Evolutionary conservation across 2,113 vertebrate species (phyloP).

Genomic region (Periophthalmodon schlosseri): DNA sequence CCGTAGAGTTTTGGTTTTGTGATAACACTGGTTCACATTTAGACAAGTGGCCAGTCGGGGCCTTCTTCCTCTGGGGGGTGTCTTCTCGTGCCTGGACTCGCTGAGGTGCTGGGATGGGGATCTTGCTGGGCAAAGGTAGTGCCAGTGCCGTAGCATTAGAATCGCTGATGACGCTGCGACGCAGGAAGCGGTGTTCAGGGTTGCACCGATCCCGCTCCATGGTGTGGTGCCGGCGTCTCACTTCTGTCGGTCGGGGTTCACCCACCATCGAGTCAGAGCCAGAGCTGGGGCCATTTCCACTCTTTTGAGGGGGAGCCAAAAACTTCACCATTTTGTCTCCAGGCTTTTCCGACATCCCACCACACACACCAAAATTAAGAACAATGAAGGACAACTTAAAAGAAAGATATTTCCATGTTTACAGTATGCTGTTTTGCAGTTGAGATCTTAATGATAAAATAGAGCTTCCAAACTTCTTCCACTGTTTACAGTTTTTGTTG

Average conservation of each 20-base stretch:
- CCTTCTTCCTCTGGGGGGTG: slow-evolving; percentile 34
- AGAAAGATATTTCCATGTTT: slow-evolving; percentile 55
- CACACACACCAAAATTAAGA: slow-evolving; percentile 63
- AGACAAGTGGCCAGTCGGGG: slow-evolving; percentile 7
- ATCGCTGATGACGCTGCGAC: slow-evolving; percentile 97
- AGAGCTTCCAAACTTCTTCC: slow-evolving; percentile 22
- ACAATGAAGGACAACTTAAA: slow-evolving; percentile 58
- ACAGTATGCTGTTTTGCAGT: slow-evolving; percentile 29
- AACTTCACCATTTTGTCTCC: slow-evolving; percentile 81
- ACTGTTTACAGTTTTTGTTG: slow-evolving; percentile 27
- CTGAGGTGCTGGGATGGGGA: slow-evolving; percentile 74
- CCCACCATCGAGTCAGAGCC: slow-evolving; percentile 91
- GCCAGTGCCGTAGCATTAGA: slow-evolving; percentile 95
- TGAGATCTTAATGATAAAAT: slow-evolving; percentile 29
- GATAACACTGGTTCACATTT: slow-evolving; percentile 32
- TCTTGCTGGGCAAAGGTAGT: slow-evolving; percentile 84
- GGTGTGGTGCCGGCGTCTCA: slow-evolving; percentile 92
- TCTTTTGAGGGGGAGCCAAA: slow-evolving; percentile 81
- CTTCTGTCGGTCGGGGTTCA: slow-evolving; percentile 80
- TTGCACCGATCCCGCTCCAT: slow-evolving; percentile 93
- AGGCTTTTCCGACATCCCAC: slow-evolving; percentile 82
- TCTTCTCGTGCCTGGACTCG: slow-evolving; percentile 57
- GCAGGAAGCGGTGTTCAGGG: slow-evolving; percentile 93
- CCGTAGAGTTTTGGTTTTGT: slow-evolving; percentile 35
- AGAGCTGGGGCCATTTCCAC: slow-evolving; percentile 88